phyloP scores from a whole-genome alignment of 2,797 vertebrate genomes.

The Pyrocephalus nanus region DNA sequence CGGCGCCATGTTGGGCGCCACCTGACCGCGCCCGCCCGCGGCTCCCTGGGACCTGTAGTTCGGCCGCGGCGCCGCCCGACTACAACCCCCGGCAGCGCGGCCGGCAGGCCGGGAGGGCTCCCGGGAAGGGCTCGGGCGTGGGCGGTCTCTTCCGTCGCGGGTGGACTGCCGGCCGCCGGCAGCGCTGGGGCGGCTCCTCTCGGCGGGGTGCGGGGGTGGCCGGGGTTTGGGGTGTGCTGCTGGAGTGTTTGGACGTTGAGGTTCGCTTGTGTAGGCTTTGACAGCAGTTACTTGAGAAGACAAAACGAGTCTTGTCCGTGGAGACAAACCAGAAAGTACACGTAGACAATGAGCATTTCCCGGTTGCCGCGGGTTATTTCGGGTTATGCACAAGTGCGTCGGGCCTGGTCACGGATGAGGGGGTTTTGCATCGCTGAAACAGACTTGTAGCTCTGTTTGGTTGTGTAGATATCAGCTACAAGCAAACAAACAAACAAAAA shows the following conservation, averaged over 20 bases:
- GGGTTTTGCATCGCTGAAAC: not conserved
- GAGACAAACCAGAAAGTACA: fast-evolving
- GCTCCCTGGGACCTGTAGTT: conserved; percentile 82
- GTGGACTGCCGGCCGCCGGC: fast-evolving
- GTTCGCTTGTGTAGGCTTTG: fast-evolving
- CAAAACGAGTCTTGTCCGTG: fast-evolving
- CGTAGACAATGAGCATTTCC: fast-evolving
- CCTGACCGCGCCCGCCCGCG: conserved; percentile 70
- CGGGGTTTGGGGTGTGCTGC: fast-evolving
- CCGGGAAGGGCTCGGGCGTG: too few relatives aligned
- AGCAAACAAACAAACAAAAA: not conserved
- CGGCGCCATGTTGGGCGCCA: conserved; percentile 88
- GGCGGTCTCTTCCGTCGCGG: too few relatives aligned
- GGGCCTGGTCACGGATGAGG: fast-evolving
- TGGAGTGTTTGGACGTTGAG: fast-evolving
- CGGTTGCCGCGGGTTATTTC: fast-evolving
- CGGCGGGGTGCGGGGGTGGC: not conserved
- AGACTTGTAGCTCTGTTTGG: not conserved
- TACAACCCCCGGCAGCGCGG: conserved; percentile 54
- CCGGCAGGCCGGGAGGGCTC: not conserved
- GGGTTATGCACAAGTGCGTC: fast-evolving
- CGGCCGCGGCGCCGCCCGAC: not conserved
- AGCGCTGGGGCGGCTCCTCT: too few relatives aligned
- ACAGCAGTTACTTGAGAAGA: fast-evolving
- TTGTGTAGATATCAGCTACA: not conserved